Evolutionary conservation across 2,888 invertebrate species (phyloP).

Genomic region (Drosophila leonis): DNA sequence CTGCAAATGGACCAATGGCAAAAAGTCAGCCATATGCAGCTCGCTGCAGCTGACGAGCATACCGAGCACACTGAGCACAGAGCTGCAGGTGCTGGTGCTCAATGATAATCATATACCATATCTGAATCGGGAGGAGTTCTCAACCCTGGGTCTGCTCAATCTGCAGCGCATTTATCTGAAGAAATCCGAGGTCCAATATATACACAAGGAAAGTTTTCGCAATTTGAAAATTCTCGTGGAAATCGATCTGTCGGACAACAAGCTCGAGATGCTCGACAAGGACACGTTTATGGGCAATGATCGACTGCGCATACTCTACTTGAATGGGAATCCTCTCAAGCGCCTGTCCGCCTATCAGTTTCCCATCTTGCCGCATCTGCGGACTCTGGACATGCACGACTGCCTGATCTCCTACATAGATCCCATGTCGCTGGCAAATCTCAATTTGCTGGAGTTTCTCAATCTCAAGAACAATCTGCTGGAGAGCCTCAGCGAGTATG

Average conservation of each 20-base stretch:
- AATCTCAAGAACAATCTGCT: slow-evolving; percentile 93
- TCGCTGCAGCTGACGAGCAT: slow-evolving; percentile 92
- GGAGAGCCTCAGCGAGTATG: slow-evolving; percentile 89
- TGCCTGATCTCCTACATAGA: slow-evolving; percentile 92
- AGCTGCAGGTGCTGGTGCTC: slow-evolving; percentile 93
- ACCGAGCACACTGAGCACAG: slow-evolving; percentile 88
- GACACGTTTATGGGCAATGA: slow-evolving; percentile 94
- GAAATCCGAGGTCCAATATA: slow-evolving; percentile 90
- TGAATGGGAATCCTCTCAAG: slow-evolving; percentile 93
- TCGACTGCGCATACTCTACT: slow-evolving; percentile 90
- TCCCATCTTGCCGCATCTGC: slow-evolving; percentile 92
- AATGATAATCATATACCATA: slow-evolving; percentile 92
- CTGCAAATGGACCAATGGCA: slow-evolving; percentile 97
- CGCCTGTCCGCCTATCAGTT: slow-evolving; percentile 92
- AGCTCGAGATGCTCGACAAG: slow-evolving; percentile 90
- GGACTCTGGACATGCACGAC: slow-evolving; percentile 92
- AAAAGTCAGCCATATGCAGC: slow-evolving; percentile 94
- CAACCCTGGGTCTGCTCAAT: slow-evolving; percentile 91
- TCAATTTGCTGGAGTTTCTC: slow-evolving; percentile 90
- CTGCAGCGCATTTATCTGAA: slow-evolving; percentile 93
- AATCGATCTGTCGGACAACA: slow-evolving; percentile 94
- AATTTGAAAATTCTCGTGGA: slow-evolving; percentile 94
- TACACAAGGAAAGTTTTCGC: slow-evolving; percentile 94
- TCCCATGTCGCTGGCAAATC: slow-evolving; percentile 91
- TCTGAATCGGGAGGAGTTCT: slow-evolving; percentile 92